Conservation (phyloP, 2,797 vertebrate species). For the Chelon labrosus region DNA sequence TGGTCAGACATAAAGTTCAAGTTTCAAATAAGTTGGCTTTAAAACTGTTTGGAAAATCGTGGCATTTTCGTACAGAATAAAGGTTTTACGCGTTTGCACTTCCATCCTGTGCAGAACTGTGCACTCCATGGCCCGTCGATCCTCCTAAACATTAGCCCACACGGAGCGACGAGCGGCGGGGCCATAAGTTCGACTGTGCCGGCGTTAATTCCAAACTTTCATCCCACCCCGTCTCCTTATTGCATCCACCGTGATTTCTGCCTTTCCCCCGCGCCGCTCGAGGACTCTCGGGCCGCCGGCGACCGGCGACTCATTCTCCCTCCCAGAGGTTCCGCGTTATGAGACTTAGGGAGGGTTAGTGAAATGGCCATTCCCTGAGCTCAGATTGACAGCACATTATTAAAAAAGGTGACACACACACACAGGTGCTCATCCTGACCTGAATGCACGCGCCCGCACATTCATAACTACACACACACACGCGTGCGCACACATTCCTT, state of each 20-base stretch:
- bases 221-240: constrained; percentile 60
- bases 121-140: too few relatives aligned
- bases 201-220: constrained; percentile 50
- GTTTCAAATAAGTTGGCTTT: too few relatives aligned
- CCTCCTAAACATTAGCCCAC: background rate
- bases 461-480: background rate
- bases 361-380: constrained; percentile 69
- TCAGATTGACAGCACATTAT: constrained; percentile 84
- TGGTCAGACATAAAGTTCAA: too few relatives aligned
- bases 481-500: constrained; percentile 42
- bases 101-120: background rate
- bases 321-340: constrained; percentile 75
- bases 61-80: too few relatives aligned
- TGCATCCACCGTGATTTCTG: constrained; percentile 67
- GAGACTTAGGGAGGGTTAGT: constrained; percentile 74
- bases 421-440: constrained; percentile 45
- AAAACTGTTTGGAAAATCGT: too few relatives aligned
- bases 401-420: constrained; percentile 73
- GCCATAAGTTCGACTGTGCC: constrained; percentile 23
- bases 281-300: constrained; percentile 54
- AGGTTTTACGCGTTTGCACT: background rate
- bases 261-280: constrained; percentile 17
- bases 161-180: constrained; percentile 6
- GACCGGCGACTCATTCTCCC: constrained; percentile 70
- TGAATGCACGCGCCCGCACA: constrained; percentile 1